Percentiles rank a stretch among this genome's conserved stretches.
These are phyloP conservation scores for Pachyseris speciosa DNA, from an alignment of 64 coral and sea anemone genomes.

Conservation along the genomic window DNA sequence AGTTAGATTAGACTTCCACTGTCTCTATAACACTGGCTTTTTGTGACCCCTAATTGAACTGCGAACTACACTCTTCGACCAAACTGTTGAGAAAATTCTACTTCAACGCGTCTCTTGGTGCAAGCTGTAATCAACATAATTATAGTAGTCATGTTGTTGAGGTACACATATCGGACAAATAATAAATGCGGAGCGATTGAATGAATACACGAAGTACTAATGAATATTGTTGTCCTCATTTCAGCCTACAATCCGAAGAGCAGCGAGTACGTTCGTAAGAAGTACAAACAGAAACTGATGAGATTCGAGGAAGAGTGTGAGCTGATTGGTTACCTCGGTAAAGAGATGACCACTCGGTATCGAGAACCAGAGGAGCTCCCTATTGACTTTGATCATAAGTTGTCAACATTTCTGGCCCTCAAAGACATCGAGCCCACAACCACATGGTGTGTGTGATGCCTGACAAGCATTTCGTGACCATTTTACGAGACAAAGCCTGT, in stretches of 20 bases:
- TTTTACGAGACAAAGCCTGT: not conserved
- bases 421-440: constrained; percentile 81
- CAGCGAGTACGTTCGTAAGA: constrained; percentile 90
- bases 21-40: too few relatives aligned
- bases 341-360: constrained; percentile 90
- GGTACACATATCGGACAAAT: too few relatives aligned
- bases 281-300: constrained; percentile 95
- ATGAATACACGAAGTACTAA: not conserved
- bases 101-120: too few relatives aligned
- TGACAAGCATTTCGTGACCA: not conserved
- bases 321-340: constrained; percentile 91
- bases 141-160: too few relatives aligned
- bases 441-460: constrained; percentile 76
- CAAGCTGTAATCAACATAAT: too few relatives aligned
- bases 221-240: constrained; percentile 23
- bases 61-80: too few relatives aligned
- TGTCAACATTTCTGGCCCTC: constrained; percentile 81
- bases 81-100: too few relatives aligned
- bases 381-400: constrained; percentile 94
- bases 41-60: not conserved
- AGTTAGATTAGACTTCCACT: too few relatives aligned
- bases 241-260: constrained; percentile 93
- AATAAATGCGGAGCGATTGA: too few relatives aligned
- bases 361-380: constrained; percentile 82
- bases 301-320: constrained; percentile 94